Evolutionary conservation across 1,140 invertebrate species (phyloP), one percentile per base, ranked within the genome.

Genomic region (Eufriesea mexicana): DNA sequence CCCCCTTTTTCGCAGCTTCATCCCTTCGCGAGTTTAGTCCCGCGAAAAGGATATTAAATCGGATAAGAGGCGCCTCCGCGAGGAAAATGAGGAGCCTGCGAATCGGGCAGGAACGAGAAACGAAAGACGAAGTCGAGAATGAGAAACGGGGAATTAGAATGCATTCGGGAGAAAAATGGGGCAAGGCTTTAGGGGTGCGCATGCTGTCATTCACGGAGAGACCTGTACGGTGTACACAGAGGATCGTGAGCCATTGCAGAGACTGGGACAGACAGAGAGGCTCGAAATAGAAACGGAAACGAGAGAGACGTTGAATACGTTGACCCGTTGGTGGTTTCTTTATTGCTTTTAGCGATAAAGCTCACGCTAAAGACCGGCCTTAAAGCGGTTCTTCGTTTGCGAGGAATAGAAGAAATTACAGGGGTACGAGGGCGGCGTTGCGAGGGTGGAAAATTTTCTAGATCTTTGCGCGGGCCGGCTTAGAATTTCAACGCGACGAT

Each of bases 31-130:
- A 45, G n/a, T 42, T 73, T 57, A 54, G 18, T 35, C 16, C 57
- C 55, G 18, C 61, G 25, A 54, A 42, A 62, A 35, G 70, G 28
- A 73, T 80, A 80, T 80, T 80, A 74, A 80, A 80, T 64, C 70
- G n/a, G 78, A 76, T 81, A 75, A 81, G 45, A 47, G 6, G 45
- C 61, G 61, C 42, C 28, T 66, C 35, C 51, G 20, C 42, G 42
- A 23, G 20, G 20, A 28, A 28, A 28, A 81, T 66, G 71, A 62
- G 67, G 67, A 75, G 59, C 57, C 62, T 23, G 25, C 59, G 71
- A 57, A 51, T 81, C n/a, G 35, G 35, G 35, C 1, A 4, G 4
- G 35, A 35, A 35, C 61, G 57, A 57, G 67, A 81, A 28, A 28
- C 16, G 61, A 16, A 62, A 62, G 16, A 66, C 35, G 61, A 81